phyloP scores from a whole-genome alignment of 2,113 vertebrate species.

The Pleuronectes platessa region DNA sequence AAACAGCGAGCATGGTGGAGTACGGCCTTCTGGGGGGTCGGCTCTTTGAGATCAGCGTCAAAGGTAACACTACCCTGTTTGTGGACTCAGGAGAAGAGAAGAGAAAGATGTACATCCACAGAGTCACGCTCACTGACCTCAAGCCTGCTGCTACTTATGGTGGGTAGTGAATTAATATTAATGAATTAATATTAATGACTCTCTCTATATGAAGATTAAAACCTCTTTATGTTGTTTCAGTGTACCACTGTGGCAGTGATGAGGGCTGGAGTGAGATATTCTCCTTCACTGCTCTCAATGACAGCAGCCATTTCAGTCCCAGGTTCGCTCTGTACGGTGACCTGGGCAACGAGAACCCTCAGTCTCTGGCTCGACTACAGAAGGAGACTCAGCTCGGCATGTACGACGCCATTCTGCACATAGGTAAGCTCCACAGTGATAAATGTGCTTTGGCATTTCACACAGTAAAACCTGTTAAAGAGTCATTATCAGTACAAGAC shows the following conservation, averaged over 20 bases:
- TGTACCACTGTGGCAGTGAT: conserved; percentile 84
- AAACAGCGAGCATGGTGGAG: conserved; percentile 83
- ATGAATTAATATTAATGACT: not conserved
- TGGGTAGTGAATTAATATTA: conserved; percentile 48
- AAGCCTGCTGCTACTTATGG: conserved; percentile 82
- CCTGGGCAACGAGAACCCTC: conserved; percentile 89
- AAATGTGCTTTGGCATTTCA: not conserved
- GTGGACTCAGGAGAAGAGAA: conserved; percentile 84
- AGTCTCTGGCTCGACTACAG: conserved; percentile 86
- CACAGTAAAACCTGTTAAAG: not conserved
- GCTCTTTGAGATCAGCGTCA: conserved; percentile 74
- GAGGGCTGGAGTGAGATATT: conserved; percentile 88
- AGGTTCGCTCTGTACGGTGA: conserved; percentile 89
- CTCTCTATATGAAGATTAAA: not conserved
- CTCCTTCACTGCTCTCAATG: conserved; percentile 83
- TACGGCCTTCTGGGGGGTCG: conserved; percentile 73
- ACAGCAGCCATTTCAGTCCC: conserved; percentile 82
- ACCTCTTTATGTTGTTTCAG: conserved; percentile 27
- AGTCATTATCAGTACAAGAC: not conserved
- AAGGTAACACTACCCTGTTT: conserved; percentile 77
- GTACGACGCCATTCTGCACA: conserved; percentile 88
- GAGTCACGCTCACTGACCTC: conserved; percentile 81
- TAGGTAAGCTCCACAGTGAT: conserved; percentile 78
- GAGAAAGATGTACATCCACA: conserved; percentile 85
- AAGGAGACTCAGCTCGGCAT: conserved; percentile 85